Evolutionary conservation across 2,113 vertebrate species (phyloP).

Genomic region (Clarias magur): DNA sequence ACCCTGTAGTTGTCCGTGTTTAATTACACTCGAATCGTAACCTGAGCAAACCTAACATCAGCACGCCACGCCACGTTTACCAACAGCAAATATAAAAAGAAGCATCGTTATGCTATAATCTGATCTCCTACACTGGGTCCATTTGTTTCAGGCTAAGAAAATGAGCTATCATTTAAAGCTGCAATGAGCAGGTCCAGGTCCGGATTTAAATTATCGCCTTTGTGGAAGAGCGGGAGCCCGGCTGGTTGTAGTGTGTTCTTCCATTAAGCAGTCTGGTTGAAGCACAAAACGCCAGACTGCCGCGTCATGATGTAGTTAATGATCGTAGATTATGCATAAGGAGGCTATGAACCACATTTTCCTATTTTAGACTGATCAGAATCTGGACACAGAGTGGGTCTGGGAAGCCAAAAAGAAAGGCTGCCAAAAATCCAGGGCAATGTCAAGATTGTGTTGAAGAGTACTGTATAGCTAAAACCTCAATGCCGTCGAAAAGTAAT

Average conservation of each 20-base stretch:
- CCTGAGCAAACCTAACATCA: constrained; percentile 14
- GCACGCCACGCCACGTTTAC: constrained; percentile 20
- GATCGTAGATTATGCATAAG: not conserved
- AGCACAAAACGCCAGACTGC: not conserved
- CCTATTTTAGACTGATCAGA: not conserved
- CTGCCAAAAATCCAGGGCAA: not conserved
- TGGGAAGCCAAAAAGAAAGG: not conserved
- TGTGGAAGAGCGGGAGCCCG: constrained; percentile 9
- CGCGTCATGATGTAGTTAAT: constrained; percentile 11
- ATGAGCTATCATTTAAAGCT: constrained; percentile 36
- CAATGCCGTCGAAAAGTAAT: not conserved
- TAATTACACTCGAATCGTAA: constrained; percentile 33
- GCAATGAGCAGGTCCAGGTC: constrained; percentile 28
- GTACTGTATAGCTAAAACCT: not conserved
- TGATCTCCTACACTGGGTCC: constrained; percentile 25
- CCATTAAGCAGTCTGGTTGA: constrained; percentile 25
- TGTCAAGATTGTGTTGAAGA: not conserved
- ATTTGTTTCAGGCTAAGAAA: not conserved
- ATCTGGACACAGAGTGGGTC: not conserved
- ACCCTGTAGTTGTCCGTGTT: constrained; percentile 6
- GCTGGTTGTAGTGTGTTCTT: not conserved
- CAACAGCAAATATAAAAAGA: constrained; percentile 17
- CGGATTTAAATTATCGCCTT: constrained; percentile 4
- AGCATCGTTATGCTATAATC: constrained; percentile 15
- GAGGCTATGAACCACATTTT: not conserved